Base-by-base conservation (phyloP, 2,888 invertebrate species). In the Ormyrus pomaceus region DNA sequence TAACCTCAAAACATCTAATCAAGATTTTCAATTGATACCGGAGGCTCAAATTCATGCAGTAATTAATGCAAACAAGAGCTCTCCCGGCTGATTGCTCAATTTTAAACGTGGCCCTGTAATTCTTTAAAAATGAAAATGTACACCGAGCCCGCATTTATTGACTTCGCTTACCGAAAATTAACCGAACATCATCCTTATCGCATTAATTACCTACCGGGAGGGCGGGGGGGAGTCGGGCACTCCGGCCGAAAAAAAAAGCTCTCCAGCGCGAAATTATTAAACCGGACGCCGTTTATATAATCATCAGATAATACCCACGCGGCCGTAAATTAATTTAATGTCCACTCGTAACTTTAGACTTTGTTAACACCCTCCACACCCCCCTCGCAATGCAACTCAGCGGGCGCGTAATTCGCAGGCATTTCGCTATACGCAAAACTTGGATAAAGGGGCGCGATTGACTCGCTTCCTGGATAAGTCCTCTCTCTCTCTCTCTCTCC, bases 291-390 rank as follows among this genome's bases (percentile, higher is more conserved):
- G 50, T 50, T 65, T 65, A 56, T 66, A 56, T 61, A 61, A 68
- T 68, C 61, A 76, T 69, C 59, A 68, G 64, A 68, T 74, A 74
- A 74, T 56, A 56, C 34, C 50, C 8, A 34, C 45, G 50, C 46
- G 2, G 19, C 48, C 68, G 68, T 58, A 51, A 79, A 69, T 56
- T 79, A 79, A 79, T 73, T 66, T 45, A 62, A 79, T 61, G 61
- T 10, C 53, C 73, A 11, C 59, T 66, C 72, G 48, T 78, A 68
- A 66, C 46, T 72, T 68, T 64, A 53, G 72, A 79, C 73, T 69
- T 55, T 53, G 58, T 71, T 61, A 61, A 72, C 13, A 8, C 19
- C 13, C 51, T 19, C 9, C 19, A 19, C 19, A 2, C 34, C 5
- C 2, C 34, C n/a, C 61, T 19, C 45, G 11, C 45, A 34, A 53